Percentiles rank a stretch among this genome's conserved stretches.
phyloP scores from a whole-genome alignment of 2,113 vertebrate species.

The Euleptes europaea region DNA sequence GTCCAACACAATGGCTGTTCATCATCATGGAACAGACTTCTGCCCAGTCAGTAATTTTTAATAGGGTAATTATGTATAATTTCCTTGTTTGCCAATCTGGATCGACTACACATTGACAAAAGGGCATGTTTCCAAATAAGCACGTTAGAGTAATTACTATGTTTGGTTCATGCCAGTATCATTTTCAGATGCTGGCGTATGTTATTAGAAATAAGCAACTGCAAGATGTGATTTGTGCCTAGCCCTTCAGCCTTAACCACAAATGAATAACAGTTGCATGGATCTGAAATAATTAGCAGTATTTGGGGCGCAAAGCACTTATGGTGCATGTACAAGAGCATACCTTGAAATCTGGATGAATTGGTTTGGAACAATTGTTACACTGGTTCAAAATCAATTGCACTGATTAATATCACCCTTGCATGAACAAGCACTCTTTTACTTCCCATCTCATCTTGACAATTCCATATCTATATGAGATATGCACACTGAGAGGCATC shows the following conservation, averaged over 20 bases:
- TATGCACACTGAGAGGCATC: too few species aligned
- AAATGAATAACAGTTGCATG: not conserved
- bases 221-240: not conserved
- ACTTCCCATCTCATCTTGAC: not conserved
- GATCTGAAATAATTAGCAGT: not conserved
- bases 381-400: not conserved
- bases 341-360: not conserved
- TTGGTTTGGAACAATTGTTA: not conserved
- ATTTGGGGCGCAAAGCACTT: too few species aligned
- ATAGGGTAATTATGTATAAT: slow-evolving; percentile 16
- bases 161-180: not conserved
- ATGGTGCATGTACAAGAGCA: not conserved
- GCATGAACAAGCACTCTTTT: not conserved
- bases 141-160: slow-evolving; percentile 10
- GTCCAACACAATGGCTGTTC: not conserved
- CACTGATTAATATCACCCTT: not conserved
- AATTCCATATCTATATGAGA: too few species aligned
- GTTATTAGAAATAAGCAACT: slow-evolving; percentile 3
- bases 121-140: slow-evolving; percentile 1
- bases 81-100: slow-evolving; percentile 25
- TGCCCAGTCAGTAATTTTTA: slow-evolving; percentile 12
- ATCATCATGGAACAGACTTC: slow-evolving; percentile 5
- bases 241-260: not conserved
- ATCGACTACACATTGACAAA: not conserved
- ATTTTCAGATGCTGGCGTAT: slow-evolving; percentile 7